Percentiles rank a stretch among this genome's conserved stretches.
Evolutionary conservation across 1,140 invertebrate species (phyloP).

Genomic region (Orussus abietinus): DNA sequence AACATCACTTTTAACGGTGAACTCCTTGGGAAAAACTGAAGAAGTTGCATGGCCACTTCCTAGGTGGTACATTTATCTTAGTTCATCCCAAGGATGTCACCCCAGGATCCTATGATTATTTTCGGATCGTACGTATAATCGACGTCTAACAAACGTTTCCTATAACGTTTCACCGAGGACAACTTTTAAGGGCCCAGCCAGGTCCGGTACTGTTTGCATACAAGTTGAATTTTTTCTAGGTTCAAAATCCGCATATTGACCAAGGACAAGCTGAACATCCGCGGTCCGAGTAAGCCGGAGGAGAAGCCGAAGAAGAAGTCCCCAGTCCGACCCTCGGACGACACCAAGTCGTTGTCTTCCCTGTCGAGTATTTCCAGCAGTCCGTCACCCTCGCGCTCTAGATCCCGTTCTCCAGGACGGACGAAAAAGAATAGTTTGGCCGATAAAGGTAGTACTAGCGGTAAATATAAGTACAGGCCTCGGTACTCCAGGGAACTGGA

Average conservation of each 20-base stretch:
- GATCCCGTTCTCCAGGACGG: conserved; percentile 29
- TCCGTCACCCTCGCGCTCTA: conserved; percentile 42
- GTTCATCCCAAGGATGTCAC: no score
- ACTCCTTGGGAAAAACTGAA: no score
- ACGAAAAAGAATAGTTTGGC: conserved; percentile 14
- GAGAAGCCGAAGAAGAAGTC: conserved; percentile 26
- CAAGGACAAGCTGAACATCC: conserved; percentile 43
- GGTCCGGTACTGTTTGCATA: neutral
- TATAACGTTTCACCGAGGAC: neutral
- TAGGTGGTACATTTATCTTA: no score
- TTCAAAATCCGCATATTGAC: conserved; percentile 49
- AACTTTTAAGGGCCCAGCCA: neutral
- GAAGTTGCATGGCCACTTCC: no score
- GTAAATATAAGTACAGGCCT: conserved; percentile 23
- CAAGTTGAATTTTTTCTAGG: conserved; percentile 31
- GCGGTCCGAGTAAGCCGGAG: conserved; percentile 30
- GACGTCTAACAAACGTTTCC: no score
- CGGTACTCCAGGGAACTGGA: conserved; percentile 33
- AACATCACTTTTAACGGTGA: neutral
- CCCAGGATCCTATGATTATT: no score
- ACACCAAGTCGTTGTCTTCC: conserved; percentile 48
- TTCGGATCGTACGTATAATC: no score
- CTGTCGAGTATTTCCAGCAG: conserved; percentile 51
- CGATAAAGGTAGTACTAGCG: conserved; percentile 21
- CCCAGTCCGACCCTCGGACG: conserved; percentile 36